phyloP scores from a whole-genome alignment of 2,113 vertebrate genomes.

The Brachypteracias leptosomus region DNA sequence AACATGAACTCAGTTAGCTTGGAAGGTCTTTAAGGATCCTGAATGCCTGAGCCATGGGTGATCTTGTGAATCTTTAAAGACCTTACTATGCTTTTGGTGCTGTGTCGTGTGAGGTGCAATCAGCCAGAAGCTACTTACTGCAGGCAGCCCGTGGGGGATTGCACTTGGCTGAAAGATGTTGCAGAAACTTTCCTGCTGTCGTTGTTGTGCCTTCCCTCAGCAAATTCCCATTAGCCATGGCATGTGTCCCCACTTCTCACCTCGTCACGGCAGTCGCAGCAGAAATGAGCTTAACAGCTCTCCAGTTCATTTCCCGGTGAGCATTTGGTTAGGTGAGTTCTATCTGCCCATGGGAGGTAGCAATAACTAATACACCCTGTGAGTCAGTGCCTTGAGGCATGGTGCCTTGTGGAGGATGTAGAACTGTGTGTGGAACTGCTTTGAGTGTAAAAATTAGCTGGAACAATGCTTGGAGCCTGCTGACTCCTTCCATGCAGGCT shows the following conservation, averaged over 20 bases:
- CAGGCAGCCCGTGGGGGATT: background rate
- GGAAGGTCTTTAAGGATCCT: background rate
- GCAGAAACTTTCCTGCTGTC: background rate
- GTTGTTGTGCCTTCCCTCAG: background rate
- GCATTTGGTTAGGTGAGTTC: background rate
- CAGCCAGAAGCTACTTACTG: background rate
- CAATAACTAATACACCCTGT: background rate
- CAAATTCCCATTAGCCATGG: background rate
- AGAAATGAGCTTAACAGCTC: constrained; percentile 1
- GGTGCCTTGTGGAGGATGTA: background rate
- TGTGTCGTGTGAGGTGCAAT: background rate
- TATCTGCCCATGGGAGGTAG: background rate
- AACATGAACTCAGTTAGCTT: background rate
- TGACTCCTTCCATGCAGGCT: background rate
- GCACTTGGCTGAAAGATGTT: background rate
- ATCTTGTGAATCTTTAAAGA: background rate
- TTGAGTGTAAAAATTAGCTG: background rate
- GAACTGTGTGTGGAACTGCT: background rate
- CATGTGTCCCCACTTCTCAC: accelerated
- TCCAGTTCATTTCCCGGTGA: background rate
- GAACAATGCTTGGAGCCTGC: background rate
- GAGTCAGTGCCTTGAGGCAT: background rate
- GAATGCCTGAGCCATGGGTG: background rate
- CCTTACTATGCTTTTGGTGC: background rate
- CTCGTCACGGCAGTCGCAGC: background rate